A percentile compares a stretch with the other conserved stretches of the same genome.
phyloP scores from a whole-genome alignment of 1,140 invertebrate species.

The Chionoecetes opilio region DNA sequence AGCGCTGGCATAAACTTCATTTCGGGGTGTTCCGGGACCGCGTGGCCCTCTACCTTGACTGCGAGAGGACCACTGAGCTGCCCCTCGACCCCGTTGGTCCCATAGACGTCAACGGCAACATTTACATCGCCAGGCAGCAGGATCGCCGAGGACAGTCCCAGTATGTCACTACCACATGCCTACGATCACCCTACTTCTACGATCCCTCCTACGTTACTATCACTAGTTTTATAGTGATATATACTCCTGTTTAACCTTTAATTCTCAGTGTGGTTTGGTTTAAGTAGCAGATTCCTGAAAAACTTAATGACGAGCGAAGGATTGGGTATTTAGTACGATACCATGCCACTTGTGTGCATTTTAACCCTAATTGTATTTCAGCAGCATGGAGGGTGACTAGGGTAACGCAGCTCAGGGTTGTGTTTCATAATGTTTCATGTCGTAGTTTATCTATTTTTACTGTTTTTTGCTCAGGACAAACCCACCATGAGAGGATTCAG shows the following conservation, averaged over 20 bases:
- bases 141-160: constrained; percentile 84
- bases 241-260: no score
- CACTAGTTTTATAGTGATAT: no score
- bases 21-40: constrained; percentile 88
- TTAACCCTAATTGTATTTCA: neutral
- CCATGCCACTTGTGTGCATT: neutral
- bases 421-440: no score
- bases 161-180: constrained; percentile 12
- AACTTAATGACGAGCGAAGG: no score
- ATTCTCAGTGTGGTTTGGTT: no score
- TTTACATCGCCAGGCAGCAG: constrained; percentile 88
- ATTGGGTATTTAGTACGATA: neutral
- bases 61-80: constrained; percentile 85
- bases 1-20: constrained; percentile 92
- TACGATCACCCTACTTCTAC: no score
- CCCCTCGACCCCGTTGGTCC: constrained; percentile 85
- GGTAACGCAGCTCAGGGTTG: no score
- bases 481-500: neutral
- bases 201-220: no score
- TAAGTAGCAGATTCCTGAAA: no score
- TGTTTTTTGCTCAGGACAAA: neutral
- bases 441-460: neutral
- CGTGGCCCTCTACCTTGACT: constrained; percentile 90
- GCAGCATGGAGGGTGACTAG: no score
- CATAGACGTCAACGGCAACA: constrained; percentile 88